Base-by-base conservation (phyloP, 2,888 invertebrate genomes). In the Pachycephus smyrnensis region DNA sequence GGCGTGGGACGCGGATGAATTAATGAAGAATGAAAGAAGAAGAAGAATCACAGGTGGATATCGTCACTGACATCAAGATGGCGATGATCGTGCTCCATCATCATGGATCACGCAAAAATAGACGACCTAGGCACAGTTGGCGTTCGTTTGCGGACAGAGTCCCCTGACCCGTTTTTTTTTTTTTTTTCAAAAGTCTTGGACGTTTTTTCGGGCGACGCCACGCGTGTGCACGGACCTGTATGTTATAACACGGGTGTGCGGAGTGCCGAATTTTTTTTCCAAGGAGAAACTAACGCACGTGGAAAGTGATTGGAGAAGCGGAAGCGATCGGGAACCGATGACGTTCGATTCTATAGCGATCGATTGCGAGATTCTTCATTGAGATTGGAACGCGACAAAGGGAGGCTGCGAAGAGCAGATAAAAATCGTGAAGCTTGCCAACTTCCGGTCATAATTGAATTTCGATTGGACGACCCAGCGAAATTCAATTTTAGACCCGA, bases 111-210 rank as follows among this genome's bases (percentile, higher is more conserved):
- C 40, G 79, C 84, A 80, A 81, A 86, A 88, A 88, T 88, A 88
- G 86, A 87, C 82, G 87, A 82, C 89, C 88, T 87, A 88, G 89
- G 86, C 87, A 88, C 85, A 85, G 83, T 88, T 88, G 85, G 86
- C 86, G 80, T 80, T 80, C 82, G 82, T 76, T 77, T 78, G 79
- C 79, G 78, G 74, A 76, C 78, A 79, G 33, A 73, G 75, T 80
- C 79, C 77, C 77, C 75, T 77, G 75, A 71, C 71, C 71, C 71
- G 71, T 4, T 71, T 71, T 68, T 15, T 12, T 68, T n/a, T n/a
- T n/a, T n/a, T n/a, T n/a, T 9, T 9, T 55, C 23, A 55, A 55
- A 55, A 55, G 40, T 55, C 55, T 55, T 23, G 40, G 15, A 40
- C 15, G 1, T 40, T 15, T 4, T 15, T 15, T 15, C 40, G 40